Base-by-base conservation (phyloP, 1,140 invertebrate species). In the Zaprionus davidi region DNA sequence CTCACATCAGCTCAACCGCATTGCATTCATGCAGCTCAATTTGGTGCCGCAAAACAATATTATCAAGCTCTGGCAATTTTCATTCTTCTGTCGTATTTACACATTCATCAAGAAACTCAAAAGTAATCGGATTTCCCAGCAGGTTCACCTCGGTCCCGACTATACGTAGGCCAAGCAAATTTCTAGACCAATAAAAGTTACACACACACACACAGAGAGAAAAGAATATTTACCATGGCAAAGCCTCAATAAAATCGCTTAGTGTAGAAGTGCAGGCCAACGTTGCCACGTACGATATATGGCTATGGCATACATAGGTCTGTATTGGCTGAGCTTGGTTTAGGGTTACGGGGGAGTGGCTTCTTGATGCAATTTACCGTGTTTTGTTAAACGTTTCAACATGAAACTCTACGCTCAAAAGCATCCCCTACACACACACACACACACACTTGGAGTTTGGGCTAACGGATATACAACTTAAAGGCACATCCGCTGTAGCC, bases 301-400 rank as follows among this genome's bases (percentile, higher is more conserved):
- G 46, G 3, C 9, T 0, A 26, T 26, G 28, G 0, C 12, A 44
- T 44, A 44, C n/a, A 17, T 46, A 20, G n/a, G 13, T 41, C 38
- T 41, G 38, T 6, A 41, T 41, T 41, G 38, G 38, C 15, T n/a
- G 15, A 41, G 38, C 15, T 49, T 22, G 46, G 46, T 13, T 11
- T 13, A 22, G 46, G 12, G 46, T 20, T 49, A 20, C 17, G 13
- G 20, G 20, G 46, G 20, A 11, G 24, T 12, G 46, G 20, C 44
- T 56, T 73, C 75, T 81, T 81, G 71, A 81, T 87, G 84, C 84
- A 88, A 88, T 90, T 88, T 88, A 88, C 85, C 75, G 76, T 70
- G 85, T 82, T 90, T 90, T 88, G 84, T 88, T 88, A 88, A 88
- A 88, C 85, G 85, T 85, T 90, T 81, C 81, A 84, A 76, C 85